Base-by-base conservation (phyloP, 2,888 invertebrate species). In the Drosophila leonis region DNA sequence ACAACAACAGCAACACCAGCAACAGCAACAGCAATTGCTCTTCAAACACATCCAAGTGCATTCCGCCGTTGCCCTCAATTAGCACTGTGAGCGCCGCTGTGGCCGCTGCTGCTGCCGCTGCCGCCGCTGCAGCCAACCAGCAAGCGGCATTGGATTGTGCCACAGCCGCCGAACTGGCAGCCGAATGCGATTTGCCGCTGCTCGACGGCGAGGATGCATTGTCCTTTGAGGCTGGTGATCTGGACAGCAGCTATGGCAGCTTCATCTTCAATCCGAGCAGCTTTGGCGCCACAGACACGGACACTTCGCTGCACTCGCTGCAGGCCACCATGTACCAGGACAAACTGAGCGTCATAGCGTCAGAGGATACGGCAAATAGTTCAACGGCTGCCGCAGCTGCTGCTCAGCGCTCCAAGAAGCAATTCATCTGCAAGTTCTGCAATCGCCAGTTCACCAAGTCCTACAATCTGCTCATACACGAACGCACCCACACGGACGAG, bases 391-490 rank as follows among this genome's bases (percentile, higher is more conserved):
- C 82, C n/a, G 86, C 87, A 3, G 79, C 85, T 0, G 77, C 88
- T 2, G 89, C 91, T 7, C 93, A 93, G 57, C 94, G 98, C 72
- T 98, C 98, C n/a, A 98, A 98, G 94, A 99, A 99, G 93, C 98
- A 99, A 93, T 99, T 98, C 93, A 99, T 99, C 89, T 99, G 99
- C 94, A 98, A 98, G 94, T 99, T 97, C 94, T 99, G 99, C 92
- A 97, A 97, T 93, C 95, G 99, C n/a, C 98, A 99, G 92, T 99
- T 99, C 93, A 99, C 99, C 63, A 99, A 99, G 94, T 98, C 98
- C 20, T 99, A 93, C 79, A 99, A 99, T 93, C 94, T 99, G 90
- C 94, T 99, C 82, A 99, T 99, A 88, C 99, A 99, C 94, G 99
- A 99, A 92, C 94, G 98, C 88, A 99, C 99, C 1, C 99, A 99